Percentiles rank a stretch among this genome's conserved stretches.
phyloP scores from a whole-genome alignment of 2,797 vertebrate species.

The Mareca penelope region DNA sequence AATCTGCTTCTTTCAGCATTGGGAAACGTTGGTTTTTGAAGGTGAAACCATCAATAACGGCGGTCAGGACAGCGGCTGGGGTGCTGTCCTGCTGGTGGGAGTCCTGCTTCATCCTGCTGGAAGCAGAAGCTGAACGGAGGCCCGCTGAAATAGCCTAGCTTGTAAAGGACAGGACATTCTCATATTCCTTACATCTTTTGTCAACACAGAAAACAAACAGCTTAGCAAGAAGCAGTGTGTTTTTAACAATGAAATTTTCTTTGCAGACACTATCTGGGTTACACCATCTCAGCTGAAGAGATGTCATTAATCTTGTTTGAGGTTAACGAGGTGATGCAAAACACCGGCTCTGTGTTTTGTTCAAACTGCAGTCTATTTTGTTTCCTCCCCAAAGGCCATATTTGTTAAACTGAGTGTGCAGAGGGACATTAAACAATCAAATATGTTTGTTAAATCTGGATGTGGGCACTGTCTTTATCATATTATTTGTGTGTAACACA shows the following conservation, averaged over 20 bases:
- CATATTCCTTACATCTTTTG: slow-evolving; percentile 30
- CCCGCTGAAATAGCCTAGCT: background rate
- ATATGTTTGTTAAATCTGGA: background rate
- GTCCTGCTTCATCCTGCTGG: background rate
- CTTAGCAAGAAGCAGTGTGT: slow-evolving; percentile 4
- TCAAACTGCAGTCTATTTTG: background rate
- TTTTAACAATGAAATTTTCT: slow-evolving; percentile 62
- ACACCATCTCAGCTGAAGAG: background rate
- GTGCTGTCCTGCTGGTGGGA: background rate
- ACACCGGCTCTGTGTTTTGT: background rate
- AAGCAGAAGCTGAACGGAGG: slow-evolving; percentile 36
- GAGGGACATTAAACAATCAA: slow-evolving; percentile 7
- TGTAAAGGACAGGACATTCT: slow-evolving; percentile 61
- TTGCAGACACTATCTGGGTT: slow-evolving; percentile 2
- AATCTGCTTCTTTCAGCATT: background rate
- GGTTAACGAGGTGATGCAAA: slow-evolving; percentile 11
- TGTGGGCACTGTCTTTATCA: background rate
- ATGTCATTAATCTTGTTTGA: slow-evolving; percentile 19
- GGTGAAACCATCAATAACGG: background rate
- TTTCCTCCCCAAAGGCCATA: background rate
- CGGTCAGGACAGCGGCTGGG: background rate
- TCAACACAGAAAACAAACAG: slow-evolving; percentile 53
- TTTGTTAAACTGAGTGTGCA: background rate
- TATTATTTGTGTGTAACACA: background rate
- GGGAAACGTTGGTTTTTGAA: background rate